phyloP scores from a whole-genome alignment of 2,797 vertebrate species.

The Ctenopoma multispine region DNA sequence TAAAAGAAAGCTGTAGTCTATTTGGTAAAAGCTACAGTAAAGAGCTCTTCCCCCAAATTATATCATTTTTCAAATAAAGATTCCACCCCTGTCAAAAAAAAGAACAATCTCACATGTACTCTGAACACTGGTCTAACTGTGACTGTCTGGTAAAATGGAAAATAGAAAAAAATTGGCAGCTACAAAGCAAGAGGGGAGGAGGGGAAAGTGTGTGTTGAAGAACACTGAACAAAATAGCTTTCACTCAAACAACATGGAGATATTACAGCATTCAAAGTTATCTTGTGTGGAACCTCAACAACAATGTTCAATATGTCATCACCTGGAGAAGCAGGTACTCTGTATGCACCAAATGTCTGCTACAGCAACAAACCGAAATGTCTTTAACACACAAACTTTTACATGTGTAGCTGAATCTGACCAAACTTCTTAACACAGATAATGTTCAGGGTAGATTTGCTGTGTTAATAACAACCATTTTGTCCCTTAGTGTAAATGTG shows the following conservation, averaged over 20 bases:
- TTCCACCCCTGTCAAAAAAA: background rate
- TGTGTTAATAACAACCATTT: background rate
- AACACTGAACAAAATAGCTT: background rate
- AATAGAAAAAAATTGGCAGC: background rate
- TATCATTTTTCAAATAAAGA: background rate
- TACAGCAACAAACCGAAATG: background rate
- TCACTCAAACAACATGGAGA: background rate
- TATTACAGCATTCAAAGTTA: background rate
- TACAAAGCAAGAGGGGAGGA: background rate
- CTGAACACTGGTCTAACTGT: background rate
- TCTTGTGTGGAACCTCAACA: background rate
- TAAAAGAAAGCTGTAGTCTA: background rate
- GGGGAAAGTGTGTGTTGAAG: background rate
- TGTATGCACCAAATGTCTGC: background rate
- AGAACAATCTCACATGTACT: background rate
- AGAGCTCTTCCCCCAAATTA: background rate
- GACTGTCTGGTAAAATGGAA: background rate
- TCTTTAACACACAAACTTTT: background rate
- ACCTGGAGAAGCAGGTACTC: background rate
- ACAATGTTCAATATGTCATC: background rate
- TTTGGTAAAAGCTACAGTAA: background rate
- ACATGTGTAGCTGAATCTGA: background rate
- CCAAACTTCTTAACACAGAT: background rate
- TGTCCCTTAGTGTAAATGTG: no score
- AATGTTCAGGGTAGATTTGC: background rate